Percentiles rank a stretch among this genome's conserved stretches.
These are phyloP conservation scores for Mormoops blainvillei DNA, from an alignment of 2,113 vertebrate genomes.

Conservation along the genomic window DNA sequence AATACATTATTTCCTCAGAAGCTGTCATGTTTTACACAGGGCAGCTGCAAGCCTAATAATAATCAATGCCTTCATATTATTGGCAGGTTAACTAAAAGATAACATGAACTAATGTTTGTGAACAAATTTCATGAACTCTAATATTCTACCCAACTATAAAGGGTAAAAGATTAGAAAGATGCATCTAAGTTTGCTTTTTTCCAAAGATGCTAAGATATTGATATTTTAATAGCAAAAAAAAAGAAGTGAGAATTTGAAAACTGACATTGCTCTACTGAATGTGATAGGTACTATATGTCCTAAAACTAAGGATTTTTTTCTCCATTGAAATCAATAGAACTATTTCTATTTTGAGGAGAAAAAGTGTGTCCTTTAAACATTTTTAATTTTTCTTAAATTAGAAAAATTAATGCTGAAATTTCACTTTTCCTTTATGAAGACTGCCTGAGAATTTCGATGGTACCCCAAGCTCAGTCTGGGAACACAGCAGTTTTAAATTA, in stretches of 20 bases:
- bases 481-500: constrained; percentile 45
- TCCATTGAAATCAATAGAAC: background rate
- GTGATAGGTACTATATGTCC: background rate
- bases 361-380: background rate
- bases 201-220: background rate
- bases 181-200: background rate
- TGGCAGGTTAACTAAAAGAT: background rate
- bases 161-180: background rate
- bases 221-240: background rate
- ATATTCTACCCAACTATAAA: background rate
- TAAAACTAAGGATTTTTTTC: background rate
- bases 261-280: background rate
- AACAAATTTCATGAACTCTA: background rate
- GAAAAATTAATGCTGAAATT: background rate
- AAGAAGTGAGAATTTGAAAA: background rate
- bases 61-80: background rate
- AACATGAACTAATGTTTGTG: background rate
- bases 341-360: constrained; percentile 7
- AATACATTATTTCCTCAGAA: background rate
- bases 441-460: constrained; percentile 8
- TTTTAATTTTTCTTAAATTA: background rate
- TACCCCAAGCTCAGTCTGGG: background rate
- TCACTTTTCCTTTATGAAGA: background rate
- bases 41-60: background rate
- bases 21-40: background rate